A percentile compares a stretch with the other conserved stretches of the same genome.
Evolutionary conservation across 2,113 vertebrate genomes (phyloP).

Genomic region (Recurvirostra avosetta): DNA sequence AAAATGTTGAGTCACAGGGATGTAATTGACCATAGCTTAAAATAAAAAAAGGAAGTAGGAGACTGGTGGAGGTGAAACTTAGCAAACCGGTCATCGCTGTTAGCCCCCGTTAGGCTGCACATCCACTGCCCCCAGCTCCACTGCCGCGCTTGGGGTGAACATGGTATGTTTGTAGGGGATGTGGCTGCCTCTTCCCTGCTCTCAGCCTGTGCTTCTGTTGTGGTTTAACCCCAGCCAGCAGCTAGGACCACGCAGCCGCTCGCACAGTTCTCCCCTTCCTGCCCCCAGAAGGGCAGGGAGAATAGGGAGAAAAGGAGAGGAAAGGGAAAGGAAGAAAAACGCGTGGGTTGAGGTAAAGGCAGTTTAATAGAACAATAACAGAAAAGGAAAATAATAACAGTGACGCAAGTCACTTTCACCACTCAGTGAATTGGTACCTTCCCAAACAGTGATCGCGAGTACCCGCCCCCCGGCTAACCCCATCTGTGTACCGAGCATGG

Average conservation of each 20-base stretch:
- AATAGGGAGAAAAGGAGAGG: not conserved
- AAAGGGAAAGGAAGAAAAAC: not conserved
- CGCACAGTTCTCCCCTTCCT: not conserved
- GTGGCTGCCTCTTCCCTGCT: not conserved
- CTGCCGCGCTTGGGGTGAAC: not conserved
- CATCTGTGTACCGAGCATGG: not conserved
- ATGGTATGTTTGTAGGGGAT: fast-evolving
- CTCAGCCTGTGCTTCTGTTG: not conserved
- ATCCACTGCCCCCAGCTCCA: not conserved
- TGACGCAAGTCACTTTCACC: not conserved
- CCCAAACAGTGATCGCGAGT: not conserved
- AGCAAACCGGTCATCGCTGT: not conserved
- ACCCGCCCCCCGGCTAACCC: not conserved
- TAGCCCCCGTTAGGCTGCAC: not conserved
- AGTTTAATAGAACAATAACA: not conserved
- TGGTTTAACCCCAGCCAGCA: not conserved
- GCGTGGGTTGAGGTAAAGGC: not conserved
- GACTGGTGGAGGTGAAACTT: not conserved
- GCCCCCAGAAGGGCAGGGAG: not conserved
- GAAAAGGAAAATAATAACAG: not conserved
- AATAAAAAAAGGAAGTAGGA: not conserved
- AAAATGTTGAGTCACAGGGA: not conserved
- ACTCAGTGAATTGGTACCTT: not conserved
- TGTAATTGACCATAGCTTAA: not conserved
- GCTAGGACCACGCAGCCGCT: not conserved